Evolutionary conservation across 2,888 invertebrate genomes (phyloP), one percentile per base, ranked within the genome.

Genomic region (Cryptocephalus primarius): DNA sequence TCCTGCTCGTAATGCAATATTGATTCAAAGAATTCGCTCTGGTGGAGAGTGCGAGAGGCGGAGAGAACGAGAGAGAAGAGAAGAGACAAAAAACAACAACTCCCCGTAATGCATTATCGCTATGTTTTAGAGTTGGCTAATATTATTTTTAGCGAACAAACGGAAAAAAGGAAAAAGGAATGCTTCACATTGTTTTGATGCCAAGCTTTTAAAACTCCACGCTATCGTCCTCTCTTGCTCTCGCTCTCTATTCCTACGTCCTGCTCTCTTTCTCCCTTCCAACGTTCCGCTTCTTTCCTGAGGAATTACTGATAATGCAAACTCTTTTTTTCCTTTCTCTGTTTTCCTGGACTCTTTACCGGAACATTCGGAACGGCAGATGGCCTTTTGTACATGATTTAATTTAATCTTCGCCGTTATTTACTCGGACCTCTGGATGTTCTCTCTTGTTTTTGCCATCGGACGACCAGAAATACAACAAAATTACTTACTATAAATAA

Each of bases 71-170:
- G 31, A 31, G 13, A 40, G 40, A 42, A 2, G 4, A 2, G 55
- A 50, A 51, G 56, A 56, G 55, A 58, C 56, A 54, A 57, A 58
- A 56, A 60, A 60, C 53, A 60, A 58, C 57, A 56, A 58, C 57
- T 55, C 55, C 53, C 53, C 57, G 61, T 60, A 62, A 60, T 63
- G 62, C 61, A 62, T 62, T 60, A 62, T 62, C 60, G 60, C 60
- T 55, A 61, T 60, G 59, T 56, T 57, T 57, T 55, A 58, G 57
- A 54, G 51, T 54, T 51, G 50, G 65, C 64, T 63, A 67, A 67
- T 66, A 66, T 67, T 66, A 67, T 67, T 66, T 65, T 65, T 66
- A 66, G 62, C 60, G 60, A 60, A 63, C 56, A 60, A 61, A 57
- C 54, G 50, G 58, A 58, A 44, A 54, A 60, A 57, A 60, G 53